Evolutionary conservation across 2,797 vertebrate genomes (phyloP), one percentile per base, ranked within the genome.

Genomic region (Eupleurogrammus muticus): DNA sequence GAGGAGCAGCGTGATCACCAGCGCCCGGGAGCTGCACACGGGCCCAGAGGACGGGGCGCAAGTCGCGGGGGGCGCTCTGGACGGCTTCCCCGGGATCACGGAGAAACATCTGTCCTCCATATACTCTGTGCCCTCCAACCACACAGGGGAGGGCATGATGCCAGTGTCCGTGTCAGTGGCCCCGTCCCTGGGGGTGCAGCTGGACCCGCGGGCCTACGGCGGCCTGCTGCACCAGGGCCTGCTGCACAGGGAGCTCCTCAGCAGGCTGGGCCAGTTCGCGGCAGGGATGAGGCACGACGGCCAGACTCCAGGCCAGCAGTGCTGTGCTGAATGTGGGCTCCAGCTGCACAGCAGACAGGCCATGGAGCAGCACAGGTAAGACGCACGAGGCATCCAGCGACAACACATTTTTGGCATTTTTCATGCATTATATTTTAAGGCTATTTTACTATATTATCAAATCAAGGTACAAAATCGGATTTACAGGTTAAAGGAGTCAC

Each of bases 181-280:
- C 1, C 93, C 96, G 0, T 87, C 96, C 12, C 90, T 98, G 82
- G 96, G 96, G 0, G 94, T 99, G 81, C 96, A 96, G 57, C 94
- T 98, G 95, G 97, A 99, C 93, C 96, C 97, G 17, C 94, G 97
- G 73, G 93, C 95, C 87, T 99, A 98, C 0, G 92, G 97, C 1
- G 95, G 97, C 57, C 95, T 99, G 59, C 94, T 99, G 82, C 97
- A 97, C 36, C 97, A 98, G 64, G 95, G 96, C 84, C 92, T 99
- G 90, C 97, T 98, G 90, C 98, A 98, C 94, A 92, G 97, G 80
- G 97, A 98, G 95, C 95, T 99, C 69, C 96, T 99, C 88, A 97
- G 87, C 92, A 95, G 97, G 86, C 93, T 99, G 84, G 97, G 97
- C 10, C 97, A 99, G 92, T 95, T 98, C 87, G 96, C 96, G 0